Evolutionary conservation across 2,113 vertebrate species (phyloP).

Genomic region (Nicator chloris): DNA sequence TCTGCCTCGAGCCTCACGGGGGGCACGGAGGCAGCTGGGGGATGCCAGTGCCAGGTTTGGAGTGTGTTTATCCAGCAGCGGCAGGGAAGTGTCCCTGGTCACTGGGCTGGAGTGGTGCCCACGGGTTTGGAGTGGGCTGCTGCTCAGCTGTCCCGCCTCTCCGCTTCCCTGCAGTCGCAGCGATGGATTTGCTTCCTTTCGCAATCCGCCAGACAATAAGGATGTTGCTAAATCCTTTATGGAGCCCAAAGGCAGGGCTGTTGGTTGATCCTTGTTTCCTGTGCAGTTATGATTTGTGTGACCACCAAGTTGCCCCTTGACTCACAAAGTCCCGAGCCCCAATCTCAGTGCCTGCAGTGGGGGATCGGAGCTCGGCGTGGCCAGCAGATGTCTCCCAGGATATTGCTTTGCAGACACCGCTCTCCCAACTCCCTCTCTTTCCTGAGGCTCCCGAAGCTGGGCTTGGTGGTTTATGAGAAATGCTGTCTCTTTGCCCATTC

Average conservation of each 20-base stretch:
- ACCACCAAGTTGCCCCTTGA: background rate
- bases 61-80: background rate
- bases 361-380: background rate
- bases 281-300: background rate
- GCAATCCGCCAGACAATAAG: conserved; percentile 17
- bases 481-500: background rate
- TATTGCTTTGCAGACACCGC: background rate
- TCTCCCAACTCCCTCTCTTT: background rate
- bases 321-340: background rate
- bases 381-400: conserved; percentile 52
- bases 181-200: conserved; percentile 26
- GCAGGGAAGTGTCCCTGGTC: background rate
- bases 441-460: background rate
- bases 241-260: background rate
- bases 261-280: background rate
- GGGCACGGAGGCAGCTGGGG: background rate
- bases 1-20: background rate
- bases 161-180: background rate
- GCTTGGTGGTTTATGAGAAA: background rate
- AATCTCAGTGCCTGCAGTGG: background rate
- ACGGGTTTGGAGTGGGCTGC: background rate
- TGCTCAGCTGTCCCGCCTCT: background rate
- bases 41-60: background rate
- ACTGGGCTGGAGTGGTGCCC: conserved; percentile 20
- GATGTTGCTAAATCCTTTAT: conserved; percentile 7